Percentiles rank a stretch among this genome's conserved stretches.
Evolutionary conservation across 2,113 vertebrate species (phyloP).

Genomic region (Marmota monax): DNA sequence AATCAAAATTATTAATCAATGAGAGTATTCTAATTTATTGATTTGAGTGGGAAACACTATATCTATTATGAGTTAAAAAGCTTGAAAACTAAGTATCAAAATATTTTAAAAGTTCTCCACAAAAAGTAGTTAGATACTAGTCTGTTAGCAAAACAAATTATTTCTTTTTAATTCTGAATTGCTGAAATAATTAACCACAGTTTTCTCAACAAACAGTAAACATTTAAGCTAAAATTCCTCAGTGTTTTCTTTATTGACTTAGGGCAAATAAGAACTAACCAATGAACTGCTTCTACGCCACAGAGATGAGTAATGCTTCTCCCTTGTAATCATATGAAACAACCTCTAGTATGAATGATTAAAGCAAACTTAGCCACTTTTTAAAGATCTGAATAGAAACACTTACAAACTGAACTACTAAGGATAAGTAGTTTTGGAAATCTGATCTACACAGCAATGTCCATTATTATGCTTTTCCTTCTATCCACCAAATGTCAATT

Average conservation of each 20-base stretch:
- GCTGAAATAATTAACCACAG: constrained; percentile 14
- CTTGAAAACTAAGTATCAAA: constrained; percentile 7
- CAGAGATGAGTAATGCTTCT: constrained; percentile 44
- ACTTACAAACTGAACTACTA: constrained; percentile 60
- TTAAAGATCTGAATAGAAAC: constrained; percentile 64
- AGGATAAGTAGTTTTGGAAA: background rate
- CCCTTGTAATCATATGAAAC: constrained; percentile 40
- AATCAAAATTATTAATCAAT: background rate
- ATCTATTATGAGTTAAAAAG: background rate
- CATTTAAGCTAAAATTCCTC: background rate
- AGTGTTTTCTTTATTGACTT: constrained; percentile 40
- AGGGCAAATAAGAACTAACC: constrained; percentile 34
- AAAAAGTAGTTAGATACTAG: background rate
- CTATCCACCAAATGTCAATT: constrained; percentile 28
- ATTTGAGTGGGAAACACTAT: background rate
- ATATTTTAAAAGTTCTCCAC: constrained; percentile 52
- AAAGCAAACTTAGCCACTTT: constrained; percentile 65
- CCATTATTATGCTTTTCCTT: background rate
- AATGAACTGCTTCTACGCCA: constrained; percentile 34
- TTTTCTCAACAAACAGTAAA: constrained; percentile 16
- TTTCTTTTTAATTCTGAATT: constrained; percentile 45
- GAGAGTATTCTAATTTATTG: background rate
- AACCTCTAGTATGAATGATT: constrained; percentile 10
- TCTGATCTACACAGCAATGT: background rate
- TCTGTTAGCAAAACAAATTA: background rate